Conservation (phyloP, 2,797 vertebrate species). For the Epinephelus malabaricus region DNA sequence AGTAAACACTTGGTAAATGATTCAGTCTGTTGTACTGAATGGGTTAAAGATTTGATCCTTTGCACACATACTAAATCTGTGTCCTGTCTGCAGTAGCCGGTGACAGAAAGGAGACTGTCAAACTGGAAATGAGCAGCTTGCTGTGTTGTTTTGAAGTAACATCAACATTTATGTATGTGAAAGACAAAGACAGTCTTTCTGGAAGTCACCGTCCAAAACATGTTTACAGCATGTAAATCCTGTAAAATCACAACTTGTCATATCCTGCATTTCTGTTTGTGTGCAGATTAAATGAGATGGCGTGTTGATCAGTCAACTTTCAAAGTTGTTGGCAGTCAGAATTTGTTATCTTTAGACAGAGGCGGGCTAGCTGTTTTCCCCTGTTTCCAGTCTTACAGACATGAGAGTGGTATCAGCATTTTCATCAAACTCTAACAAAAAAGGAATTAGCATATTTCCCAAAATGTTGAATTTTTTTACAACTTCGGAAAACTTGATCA, state of each 20-base stretch:
- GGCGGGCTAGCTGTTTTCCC: background rate
- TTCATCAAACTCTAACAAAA: too few relatives aligned
- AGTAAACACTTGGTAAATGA: background rate
- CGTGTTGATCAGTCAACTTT: background rate
- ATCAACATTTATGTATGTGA: background rate
- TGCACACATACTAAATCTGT: background rate
- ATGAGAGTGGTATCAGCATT: background rate
- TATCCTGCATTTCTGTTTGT: background rate
- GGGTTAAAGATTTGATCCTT: background rate
- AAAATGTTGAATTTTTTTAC: conserved; percentile 1
- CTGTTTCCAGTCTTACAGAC: background rate
- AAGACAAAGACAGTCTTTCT: background rate
- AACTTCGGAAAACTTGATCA: conserved; percentile 14
- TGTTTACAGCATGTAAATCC: background rate
- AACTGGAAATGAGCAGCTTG: background rate
- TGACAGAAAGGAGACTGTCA: background rate
- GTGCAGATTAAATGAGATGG: background rate
- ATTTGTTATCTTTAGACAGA: background rate
- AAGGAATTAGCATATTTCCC: too few relatives aligned
- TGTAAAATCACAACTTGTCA: background rate
- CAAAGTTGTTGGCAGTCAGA: background rate
- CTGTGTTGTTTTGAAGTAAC: background rate
- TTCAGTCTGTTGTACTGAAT: background rate
- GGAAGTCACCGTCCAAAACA: background rate
- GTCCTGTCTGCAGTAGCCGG: background rate